Evolutionary conservation across 2,888 invertebrate species (phyloP), one percentile per base, ranked within the genome.

Genomic region (Slavum lentiscoides): DNA sequence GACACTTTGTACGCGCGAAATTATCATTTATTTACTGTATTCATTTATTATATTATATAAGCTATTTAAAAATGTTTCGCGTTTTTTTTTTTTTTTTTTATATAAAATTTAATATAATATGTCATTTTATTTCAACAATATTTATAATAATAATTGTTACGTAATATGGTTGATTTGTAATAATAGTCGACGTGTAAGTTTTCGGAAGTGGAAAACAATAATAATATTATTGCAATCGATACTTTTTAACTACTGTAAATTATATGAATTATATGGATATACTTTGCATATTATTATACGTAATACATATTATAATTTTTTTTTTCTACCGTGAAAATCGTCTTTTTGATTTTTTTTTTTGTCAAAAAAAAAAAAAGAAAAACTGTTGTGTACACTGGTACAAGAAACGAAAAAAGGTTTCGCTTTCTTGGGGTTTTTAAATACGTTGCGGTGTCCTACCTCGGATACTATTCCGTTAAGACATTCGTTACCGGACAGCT

Each of bases 151-250:
- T 23, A 59, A 59, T 59, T 74, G 55, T 66, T 66, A 66, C 55
- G 39, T 66, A 66, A 55, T 23, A 53, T 67, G 21, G 58, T 75
- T 66, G 23, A 55, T 67, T 66, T 75, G 39, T 74, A 74, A 64
- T 66, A 66, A 39, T 67, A 67, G 13, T 75, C 58, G 66, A 67
- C 21, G 9, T 66, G 39, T 75, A 75, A 66, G 74, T 75, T 74
- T 49, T 49, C 39, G 74, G 58, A 74, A 58, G 19, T 66, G 74
- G 39, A 66, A 75, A 58, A 39, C 55, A 58, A 58, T 75, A 53
- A 62, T 62, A 37, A n/a, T 43, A 58, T 30, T 55, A 67, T 74
- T 75, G 66, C 58, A 11, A 55, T 67, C 58, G 21, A 58, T 67
- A 75, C 62, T 74, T 21, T 43, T 30, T 30, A 30, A 74, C 17